Evolutionary conservation across 2,888 invertebrate species (phyloP).

Genomic region (Lycophotia porphyrea): DNA sequence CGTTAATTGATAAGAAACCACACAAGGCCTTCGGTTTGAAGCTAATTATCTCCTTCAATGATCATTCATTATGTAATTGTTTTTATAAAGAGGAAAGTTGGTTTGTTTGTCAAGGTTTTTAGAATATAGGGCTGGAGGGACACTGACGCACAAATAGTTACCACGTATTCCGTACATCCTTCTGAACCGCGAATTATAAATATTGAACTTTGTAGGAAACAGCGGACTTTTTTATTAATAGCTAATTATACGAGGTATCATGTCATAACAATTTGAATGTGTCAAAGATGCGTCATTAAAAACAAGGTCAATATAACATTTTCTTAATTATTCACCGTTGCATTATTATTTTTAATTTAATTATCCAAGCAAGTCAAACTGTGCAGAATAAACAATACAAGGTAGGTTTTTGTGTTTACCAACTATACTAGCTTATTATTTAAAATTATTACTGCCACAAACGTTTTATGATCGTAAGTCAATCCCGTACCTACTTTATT

Average conservation of each 20-base stretch:
- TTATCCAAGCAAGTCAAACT: neutral
- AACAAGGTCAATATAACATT: neutral
- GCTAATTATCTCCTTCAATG: conserved; percentile 33
- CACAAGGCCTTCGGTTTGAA: conserved; percentile 38
- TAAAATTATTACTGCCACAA: neutral
- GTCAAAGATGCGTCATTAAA: neutral
- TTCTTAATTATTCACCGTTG: neutral
- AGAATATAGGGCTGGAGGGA: neutral
- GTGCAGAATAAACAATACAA: neutral
- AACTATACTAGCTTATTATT: neutral
- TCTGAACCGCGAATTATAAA: too few species aligned
- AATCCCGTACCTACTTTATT: neutral
- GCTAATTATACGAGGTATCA: too few species aligned
- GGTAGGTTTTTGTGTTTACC: neutral
- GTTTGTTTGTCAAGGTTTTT: conserved; percentile 36
- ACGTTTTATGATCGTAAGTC: neutral
- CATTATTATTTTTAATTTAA: neutral
- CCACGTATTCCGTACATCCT: too few species aligned
- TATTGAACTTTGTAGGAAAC: too few species aligned
- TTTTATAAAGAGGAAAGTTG: conserved; percentile 44
- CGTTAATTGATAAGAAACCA: conserved; percentile 62
- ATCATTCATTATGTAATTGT: conserved; percentile 35
- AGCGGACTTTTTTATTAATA: too few species aligned
- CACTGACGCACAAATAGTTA: too few species aligned
- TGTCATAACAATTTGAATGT: neutral